Evolutionary conservation across 2,888 invertebrate species (phyloP).

Genomic region (Drosophila mercatorum): DNA sequence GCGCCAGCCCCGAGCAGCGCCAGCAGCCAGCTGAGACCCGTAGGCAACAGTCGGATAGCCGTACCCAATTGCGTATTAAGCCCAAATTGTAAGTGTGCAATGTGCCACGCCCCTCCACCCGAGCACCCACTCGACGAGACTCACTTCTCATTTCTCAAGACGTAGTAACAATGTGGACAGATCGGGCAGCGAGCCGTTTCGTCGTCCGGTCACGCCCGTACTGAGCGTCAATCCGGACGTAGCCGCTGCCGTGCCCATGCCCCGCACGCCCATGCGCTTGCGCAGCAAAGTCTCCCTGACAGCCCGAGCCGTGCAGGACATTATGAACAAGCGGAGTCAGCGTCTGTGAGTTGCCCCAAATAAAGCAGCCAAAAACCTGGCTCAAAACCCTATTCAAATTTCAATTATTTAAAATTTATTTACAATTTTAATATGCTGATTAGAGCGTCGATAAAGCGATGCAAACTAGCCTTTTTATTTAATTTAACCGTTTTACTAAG

Average conservation of each 20-base stretch:
- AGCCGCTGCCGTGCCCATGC: constrained; percentile 76
- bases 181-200: constrained; percentile 65
- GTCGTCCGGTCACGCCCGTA: constrained; percentile 78
- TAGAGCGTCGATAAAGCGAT: no score
- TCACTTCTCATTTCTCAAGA: constrained; percentile 53
- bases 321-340: constrained; percentile 71
- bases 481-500: not conserved
- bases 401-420: not conserved
- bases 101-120: not conserved
- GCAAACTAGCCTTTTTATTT: not conserved
- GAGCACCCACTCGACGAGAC: constrained; percentile 3
- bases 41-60: constrained; percentile 46
- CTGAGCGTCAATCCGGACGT: constrained; percentile 72
- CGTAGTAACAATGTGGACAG: constrained; percentile 58
- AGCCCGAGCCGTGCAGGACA: constrained; percentile 78
- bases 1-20: constrained; percentile 58
- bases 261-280: constrained; percentile 80
- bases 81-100: constrained; percentile 71
- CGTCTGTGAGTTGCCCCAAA: constrained; percentile 68
- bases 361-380: not conserved
- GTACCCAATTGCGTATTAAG: constrained; percentile 59
- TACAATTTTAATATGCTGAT: not conserved
- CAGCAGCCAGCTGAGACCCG: constrained; percentile 38
- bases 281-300: constrained; percentile 78
- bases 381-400: not conserved